Base-by-base conservation (phyloP, 2,113 vertebrate genomes). In the Pomatorhinus ruficollis region DNA sequence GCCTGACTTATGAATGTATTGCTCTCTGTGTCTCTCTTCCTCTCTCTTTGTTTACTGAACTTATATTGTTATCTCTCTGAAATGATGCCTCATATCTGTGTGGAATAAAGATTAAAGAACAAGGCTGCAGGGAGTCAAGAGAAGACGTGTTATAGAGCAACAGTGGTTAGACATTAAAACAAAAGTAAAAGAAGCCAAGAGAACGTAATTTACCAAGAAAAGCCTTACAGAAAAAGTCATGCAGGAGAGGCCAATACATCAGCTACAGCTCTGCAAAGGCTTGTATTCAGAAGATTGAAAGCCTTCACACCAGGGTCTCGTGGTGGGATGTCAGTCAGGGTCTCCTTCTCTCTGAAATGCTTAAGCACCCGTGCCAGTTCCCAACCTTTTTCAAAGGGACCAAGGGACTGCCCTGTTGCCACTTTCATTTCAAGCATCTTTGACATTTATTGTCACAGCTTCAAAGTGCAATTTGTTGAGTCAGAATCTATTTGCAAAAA, bases 91-190 rank as follows among this genome's bases (percentile, higher is more conserved):
- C 28, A 78, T 35, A 23, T 35, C 13, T 19, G 7, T 83, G 61
- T 22, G 83, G 28, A 59, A 87, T 84, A 76, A 87, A 56, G 42
- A 50, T 84, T 86, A 60, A 90, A 95, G 65, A 90, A 40, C 6
- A 87, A 69, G n/a, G 21, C 37, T 68, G n/a, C 35, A 76, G n/a
- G 54, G 35, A 90, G 45, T 82, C 22, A 2, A 75, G 16, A 70
- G 12, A 59, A 80, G 47, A 49, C 8, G 7, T 19, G 42, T 60
- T 87, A 57, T 6, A 57, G 6, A 74, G 12, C 10, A 63, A 19
- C 40, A 60, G 18, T 53, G 9, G 22, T 61, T 63, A 82, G 40
- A 68, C 5, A 44, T 47, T 21, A 30, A 59, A 91, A 53, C 54
- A 63, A 35, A 69, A 21, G 4, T 10, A 63, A 74, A 84, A 53